Percentiles rank a stretch among this genome's conserved stretches.
Evolutionary conservation across 2,888 invertebrate species (phyloP).

Genomic region (Hedychridium roseum): DNA sequence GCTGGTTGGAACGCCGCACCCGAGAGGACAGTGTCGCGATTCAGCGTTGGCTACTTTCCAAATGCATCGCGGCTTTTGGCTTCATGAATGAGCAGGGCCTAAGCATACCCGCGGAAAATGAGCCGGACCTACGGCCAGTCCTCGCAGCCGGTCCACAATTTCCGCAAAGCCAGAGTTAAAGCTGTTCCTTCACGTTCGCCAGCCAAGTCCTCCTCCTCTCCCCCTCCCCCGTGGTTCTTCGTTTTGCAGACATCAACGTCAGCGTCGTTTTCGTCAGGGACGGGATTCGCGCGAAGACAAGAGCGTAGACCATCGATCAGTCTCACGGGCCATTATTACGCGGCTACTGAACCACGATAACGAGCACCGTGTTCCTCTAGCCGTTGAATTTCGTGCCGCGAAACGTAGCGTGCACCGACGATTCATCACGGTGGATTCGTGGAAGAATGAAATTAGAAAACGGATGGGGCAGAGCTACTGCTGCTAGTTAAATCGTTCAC

Average conservation of each 20-base stretch:
- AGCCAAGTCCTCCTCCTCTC: not conserved
- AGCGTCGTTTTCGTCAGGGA: not conserved
- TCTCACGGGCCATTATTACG: too few relatives aligned
- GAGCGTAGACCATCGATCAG: too few relatives aligned
- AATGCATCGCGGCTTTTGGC: conserved; percentile 40
- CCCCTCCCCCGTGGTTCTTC: not conserved
- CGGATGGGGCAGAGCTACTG: too few relatives aligned
- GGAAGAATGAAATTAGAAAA: conserved; percentile 30
- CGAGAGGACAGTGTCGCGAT: conserved; percentile 51
- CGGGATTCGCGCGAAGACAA: conserved; percentile 3
- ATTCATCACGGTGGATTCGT: too few relatives aligned
- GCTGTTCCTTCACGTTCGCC: conserved; percentile 7
- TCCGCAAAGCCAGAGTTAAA: too few relatives aligned
- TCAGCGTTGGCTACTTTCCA: conserved; percentile 51
- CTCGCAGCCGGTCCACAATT: too few relatives aligned
- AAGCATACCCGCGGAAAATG: conserved; percentile 22
- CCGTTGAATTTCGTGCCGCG: conserved; percentile 18
- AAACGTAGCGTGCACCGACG: conserved; percentile 2
- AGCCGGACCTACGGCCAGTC: too few relatives aligned
- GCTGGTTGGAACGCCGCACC: too few relatives aligned
- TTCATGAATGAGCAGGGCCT: conserved; percentile 53
- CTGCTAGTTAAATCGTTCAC: too few relatives aligned
- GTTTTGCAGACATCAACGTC: not conserved
- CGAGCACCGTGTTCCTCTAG: too few relatives aligned
- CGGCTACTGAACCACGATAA: too few relatives aligned